A percentile compares a stretch with the other conserved stretches of the same genome.
Evolutionary conservation across 2,113 vertebrate species (phyloP).

Genomic region (Oreocharis arfaki): DNA sequence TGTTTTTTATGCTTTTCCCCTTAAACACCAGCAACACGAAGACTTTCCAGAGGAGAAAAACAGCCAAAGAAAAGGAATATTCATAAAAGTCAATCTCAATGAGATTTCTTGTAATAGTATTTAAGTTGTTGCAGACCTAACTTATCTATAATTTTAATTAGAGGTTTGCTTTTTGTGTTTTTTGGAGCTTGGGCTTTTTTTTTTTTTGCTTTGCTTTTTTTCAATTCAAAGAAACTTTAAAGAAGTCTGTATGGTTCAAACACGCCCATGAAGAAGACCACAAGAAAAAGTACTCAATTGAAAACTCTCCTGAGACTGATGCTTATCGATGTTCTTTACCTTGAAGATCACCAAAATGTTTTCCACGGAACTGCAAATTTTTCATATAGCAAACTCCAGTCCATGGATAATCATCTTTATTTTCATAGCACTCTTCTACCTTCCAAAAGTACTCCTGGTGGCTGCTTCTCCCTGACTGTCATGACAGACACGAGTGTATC

Average conservation of each 20-base stretch:
- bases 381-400: background rate
- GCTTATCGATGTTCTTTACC: background rate
- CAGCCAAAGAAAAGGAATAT: background rate
- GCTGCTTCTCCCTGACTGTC: background rate
- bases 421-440: background rate
- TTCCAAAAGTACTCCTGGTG: background rate
- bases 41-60: background rate
- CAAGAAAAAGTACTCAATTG: background rate
- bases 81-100: background rate
- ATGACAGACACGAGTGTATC: background rate
- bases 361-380: background rate
- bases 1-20: background rate
- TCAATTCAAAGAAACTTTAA: background rate
- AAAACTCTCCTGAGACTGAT: background rate
- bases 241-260: background rate
- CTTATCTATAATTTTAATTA: background rate
- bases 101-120: background rate
- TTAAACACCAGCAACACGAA: background rate
- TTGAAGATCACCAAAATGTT: background rate
- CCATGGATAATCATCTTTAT: background rate
- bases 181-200: background rate
- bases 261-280: background rate
- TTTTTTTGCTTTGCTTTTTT: background rate
- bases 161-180: accelerated
- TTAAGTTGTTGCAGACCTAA: background rate